Evolutionary conservation across 2,888 invertebrate genomes (phyloP).

Genomic region (Myathropa florea): DNA sequence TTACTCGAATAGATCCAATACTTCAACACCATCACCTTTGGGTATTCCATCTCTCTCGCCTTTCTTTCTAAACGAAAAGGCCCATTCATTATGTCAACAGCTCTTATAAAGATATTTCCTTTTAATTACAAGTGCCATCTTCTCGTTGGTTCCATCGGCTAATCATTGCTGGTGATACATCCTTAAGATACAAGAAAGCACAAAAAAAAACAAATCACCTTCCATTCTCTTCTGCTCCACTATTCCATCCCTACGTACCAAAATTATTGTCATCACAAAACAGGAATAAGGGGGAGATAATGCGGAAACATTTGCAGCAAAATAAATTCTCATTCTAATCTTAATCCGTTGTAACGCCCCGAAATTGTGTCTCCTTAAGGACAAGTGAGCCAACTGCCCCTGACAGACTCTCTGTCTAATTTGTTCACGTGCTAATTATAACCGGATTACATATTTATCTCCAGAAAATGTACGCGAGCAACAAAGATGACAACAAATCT

Average conservation of each 20-base stretch:
- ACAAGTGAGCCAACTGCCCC: slow-evolving; percentile 30
- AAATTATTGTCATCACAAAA: slow-evolving; percentile 32
- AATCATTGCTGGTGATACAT: background rate
- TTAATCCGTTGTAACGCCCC: slow-evolving; percentile 41
- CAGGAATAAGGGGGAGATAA: slow-evolving; percentile 1
- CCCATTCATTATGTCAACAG: background rate
- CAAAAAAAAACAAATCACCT: background rate
- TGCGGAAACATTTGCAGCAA: slow-evolving; percentile 45
- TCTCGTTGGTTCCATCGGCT: background rate
- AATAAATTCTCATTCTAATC: slow-evolving; percentile 66
- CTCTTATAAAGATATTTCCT: background rate
- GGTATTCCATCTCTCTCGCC: too few species aligned
- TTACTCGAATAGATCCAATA: too few species aligned
- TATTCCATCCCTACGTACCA: background rate
- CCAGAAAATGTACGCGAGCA: slow-evolving; percentile 38
- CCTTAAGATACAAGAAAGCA: background rate
- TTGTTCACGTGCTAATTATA: slow-evolving; percentile 74
- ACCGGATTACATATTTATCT: slow-evolving; percentile 76
- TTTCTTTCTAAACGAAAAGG: too few species aligned
- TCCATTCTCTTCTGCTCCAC: background rate
- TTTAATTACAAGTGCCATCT: background rate
- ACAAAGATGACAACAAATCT: slow-evolving; percentile 49
- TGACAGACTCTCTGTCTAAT: slow-evolving; percentile 51
- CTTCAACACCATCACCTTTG: too few species aligned
- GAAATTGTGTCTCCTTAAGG: slow-evolving; percentile 18